Conservation (phyloP, 2,113 vertebrate genomes). For the Myanophis thanlyinensis region DNA sequence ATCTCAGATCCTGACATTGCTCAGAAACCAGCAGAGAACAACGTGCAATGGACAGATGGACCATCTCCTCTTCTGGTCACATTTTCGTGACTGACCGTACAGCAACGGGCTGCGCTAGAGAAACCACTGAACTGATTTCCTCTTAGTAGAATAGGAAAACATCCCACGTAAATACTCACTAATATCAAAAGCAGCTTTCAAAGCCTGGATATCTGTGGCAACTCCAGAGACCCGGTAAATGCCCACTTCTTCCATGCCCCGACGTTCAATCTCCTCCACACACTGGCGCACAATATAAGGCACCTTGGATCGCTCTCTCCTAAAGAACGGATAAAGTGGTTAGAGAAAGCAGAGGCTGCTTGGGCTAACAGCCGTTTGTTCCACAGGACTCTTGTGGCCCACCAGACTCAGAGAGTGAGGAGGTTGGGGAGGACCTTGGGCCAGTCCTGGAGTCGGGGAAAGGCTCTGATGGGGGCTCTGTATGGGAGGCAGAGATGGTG, state of each 20-base stretch:
- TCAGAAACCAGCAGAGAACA: background rate
- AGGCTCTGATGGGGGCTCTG: no score
- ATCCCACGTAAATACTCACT: slow-evolving; percentile 79
- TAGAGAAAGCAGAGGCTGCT: background rate
- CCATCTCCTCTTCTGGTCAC: background rate
- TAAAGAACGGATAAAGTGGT: slow-evolving; percentile 44
- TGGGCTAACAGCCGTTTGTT: background rate
- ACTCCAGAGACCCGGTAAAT: slow-evolving; percentile 97
- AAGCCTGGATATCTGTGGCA: slow-evolving; percentile 93
- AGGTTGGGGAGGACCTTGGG: no score
- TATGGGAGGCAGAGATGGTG: no score
- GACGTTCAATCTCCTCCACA: slow-evolving; percentile 94
- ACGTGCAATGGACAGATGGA: background rate
- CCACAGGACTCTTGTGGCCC: no score
- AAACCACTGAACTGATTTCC: background rate
- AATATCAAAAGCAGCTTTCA: slow-evolving; percentile 95
- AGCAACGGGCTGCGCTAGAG: background rate
- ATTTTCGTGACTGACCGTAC: background rate
- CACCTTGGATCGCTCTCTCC: slow-evolving; percentile 95
- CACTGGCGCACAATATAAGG: slow-evolving; percentile 98
- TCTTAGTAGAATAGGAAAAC: background rate
- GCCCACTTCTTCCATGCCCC: slow-evolving; percentile 98
- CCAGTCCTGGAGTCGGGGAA: no score
- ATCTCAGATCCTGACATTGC: background rate
- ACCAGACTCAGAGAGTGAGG: no score